Evolutionary conservation across 2,113 vertebrate genomes (phyloP), one percentile per base, ranked within the genome.

Genomic region (Romanogobio albipinnatus): DNA sequence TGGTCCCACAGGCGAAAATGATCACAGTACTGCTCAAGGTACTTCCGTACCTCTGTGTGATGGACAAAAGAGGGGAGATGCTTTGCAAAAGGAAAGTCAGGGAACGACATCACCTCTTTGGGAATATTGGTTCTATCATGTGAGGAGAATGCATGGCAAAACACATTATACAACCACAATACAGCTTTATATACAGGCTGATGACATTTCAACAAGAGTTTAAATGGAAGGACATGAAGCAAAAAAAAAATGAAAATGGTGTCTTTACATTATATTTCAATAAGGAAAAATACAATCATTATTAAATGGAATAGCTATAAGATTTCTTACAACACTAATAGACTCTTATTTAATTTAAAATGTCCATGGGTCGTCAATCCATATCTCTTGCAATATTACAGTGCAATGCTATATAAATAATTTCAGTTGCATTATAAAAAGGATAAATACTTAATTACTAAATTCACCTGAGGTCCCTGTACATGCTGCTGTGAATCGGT

Each of bases 61-160:
- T 93, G 87, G 83, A 95, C 84, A 89, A 96, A 96, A 26, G 95
- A 96, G 24, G 90, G 91, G 9, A 95, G 92, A 19, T 91, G 80
- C 3, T 89, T 76, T 9, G 94, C 92, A 6, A 96, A 96, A 66
- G 95, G 93, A 85, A 95, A 95, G 74, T 96, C 95, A 0, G 96
- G 95, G 85, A 96, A 96, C 88, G 94, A 94, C 96, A 96, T 96
- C 59, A 95, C 92, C 89, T 96, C 95, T 79, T 96, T 96, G 70
- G 95, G 96, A 24, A 96, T 93, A 89, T 96, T 96, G 81, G 95
- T 96, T 81, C 95, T 96, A 89, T 4, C 2, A 56, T 47, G 85
- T 56, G 13, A 29, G 36, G 10, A 45, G 49, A 84, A 64, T 13
- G 53, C 36, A 83, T 43, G 13, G n/a, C 14, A 47, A 39, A 39